These are phyloP conservation scores for Thalassophryne amazonica DNA, from an alignment of 2,797 vertebrate genomes.

Conservation along the genomic window DNA sequence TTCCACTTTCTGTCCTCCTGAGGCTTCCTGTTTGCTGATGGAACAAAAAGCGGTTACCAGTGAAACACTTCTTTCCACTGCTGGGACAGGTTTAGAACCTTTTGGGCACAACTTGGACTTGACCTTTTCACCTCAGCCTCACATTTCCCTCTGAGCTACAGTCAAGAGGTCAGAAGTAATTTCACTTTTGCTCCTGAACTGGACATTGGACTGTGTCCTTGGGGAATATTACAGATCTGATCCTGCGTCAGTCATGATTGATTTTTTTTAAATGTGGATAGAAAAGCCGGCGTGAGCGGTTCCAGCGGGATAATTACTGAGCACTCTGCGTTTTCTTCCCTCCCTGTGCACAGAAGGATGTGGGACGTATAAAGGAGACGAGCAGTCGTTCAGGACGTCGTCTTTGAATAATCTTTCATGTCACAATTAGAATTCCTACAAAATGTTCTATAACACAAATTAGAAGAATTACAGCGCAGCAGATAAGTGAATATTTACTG, in stretches of 20 bases:
- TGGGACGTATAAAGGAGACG: constrained; percentile 55
- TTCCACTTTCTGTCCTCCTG: constrained; percentile 1
- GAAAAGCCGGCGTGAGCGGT: constrained; percentile 44
- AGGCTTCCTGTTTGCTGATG: constrained; percentile 9
- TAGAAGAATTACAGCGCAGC: too few relatives aligned
- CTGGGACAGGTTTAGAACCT: neutral
- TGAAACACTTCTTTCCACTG: constrained; percentile 8
- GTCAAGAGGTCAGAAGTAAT: neutral
- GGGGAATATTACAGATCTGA: constrained; percentile 7
- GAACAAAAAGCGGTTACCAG: constrained; percentile 13
- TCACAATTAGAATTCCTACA: too few relatives aligned
- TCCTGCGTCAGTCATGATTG: constrained; percentile 40
- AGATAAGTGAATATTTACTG: too few relatives aligned
- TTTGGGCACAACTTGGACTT: constrained; percentile 5
- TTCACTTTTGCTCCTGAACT: neutral
- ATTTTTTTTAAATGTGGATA: constrained; percentile 36
- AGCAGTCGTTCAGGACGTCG: too few relatives aligned
- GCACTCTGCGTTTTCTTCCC: constrained; percentile 51
- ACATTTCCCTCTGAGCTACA: neutral
- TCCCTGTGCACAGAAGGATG: constrained; percentile 53
- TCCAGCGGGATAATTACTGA: constrained; percentile 61
- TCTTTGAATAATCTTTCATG: too few relatives aligned
- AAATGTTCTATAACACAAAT: too few relatives aligned
- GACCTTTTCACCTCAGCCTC: constrained; percentile 21
- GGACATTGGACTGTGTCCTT: neutral